Conservation (phyloP, 2,888 invertebrate genomes). For the Xylocampa areola region DNA sequence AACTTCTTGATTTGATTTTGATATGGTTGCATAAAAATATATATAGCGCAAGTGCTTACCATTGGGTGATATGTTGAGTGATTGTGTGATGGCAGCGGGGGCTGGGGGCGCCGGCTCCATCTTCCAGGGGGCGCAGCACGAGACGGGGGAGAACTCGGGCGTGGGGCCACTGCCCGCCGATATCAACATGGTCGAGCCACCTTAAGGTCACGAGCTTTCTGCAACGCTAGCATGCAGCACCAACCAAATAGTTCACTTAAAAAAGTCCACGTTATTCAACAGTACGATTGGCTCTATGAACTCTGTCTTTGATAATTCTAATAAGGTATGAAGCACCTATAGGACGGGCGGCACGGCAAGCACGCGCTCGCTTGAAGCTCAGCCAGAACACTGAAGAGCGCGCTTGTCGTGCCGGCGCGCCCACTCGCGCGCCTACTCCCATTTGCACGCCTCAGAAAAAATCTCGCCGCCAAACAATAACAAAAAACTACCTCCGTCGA, state of each 20-base stretch:
- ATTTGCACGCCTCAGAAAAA: slow-evolving; percentile 89
- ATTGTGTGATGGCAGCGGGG: slow-evolving; percentile 84
- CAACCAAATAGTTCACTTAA: slow-evolving; percentile 73
- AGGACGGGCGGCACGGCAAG: slow-evolving; percentile 75
- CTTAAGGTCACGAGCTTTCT: slow-evolving; percentile 70
- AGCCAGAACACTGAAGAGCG: slow-evolving; percentile 90
- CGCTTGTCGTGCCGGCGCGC: slow-evolving; percentile 88
- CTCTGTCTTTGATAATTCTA: slow-evolving; percentile 58
- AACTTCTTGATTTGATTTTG: neutral
- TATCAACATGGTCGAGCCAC: slow-evolving; percentile 91
- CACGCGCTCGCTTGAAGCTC: slow-evolving; percentile 89
- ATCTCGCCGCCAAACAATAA: slow-evolving; percentile 87
- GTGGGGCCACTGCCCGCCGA: slow-evolving; percentile 91
- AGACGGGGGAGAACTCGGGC: slow-evolving; percentile 89
- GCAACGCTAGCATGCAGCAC: slow-evolving; percentile 77
- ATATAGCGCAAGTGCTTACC: slow-evolving; percentile 70
- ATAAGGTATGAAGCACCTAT: slow-evolving; percentile 68
- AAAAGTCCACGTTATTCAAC: slow-evolving; percentile 71
- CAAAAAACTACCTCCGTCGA: slow-evolving; percentile 85
- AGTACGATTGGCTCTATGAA: slow-evolving; percentile 55
- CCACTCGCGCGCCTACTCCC: slow-evolving; percentile 89
- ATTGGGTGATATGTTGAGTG: slow-evolving; percentile 90
- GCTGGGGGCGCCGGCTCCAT: slow-evolving; percentile 91
- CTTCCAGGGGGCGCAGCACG: slow-evolving; percentile 91
- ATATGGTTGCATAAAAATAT: neutral